phyloP scores from a whole-genome alignment of 1,140 invertebrate genomes.

The Nymphalis io region DNA sequence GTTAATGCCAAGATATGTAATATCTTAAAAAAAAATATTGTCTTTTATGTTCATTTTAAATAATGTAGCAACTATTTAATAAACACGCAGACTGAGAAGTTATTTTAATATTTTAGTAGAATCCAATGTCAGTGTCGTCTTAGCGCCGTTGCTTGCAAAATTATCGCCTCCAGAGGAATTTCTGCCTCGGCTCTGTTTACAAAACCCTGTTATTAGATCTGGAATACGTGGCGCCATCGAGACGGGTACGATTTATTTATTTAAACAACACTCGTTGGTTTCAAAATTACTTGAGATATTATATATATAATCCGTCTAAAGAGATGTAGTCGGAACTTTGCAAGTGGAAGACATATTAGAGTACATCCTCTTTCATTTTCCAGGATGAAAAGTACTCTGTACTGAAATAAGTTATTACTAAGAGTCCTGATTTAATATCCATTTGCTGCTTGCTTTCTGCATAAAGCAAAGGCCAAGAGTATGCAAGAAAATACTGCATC shows the following conservation, averaged over 20 bases:
- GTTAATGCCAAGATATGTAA: no score
- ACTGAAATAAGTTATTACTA: no score
- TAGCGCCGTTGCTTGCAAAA: slow-evolving; percentile 6
- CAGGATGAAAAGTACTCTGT: no score
- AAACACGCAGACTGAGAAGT: neutral
- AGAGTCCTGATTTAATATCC: no score
- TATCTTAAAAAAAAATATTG: no score
- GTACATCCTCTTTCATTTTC: no score
- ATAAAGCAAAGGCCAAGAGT: no score
- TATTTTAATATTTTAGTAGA: slow-evolving; percentile 5
- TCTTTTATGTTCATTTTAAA: neutral
- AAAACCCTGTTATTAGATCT: slow-evolving; percentile 43
- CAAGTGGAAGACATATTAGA: no score
- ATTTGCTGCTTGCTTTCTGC: no score
- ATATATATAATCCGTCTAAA: neutral
- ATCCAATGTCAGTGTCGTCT: neutral
- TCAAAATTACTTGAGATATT: slow-evolving; percentile 8
- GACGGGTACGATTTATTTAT: slow-evolving; percentile 12
- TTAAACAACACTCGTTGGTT: slow-evolving; percentile 28
- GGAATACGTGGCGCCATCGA: slow-evolving; percentile 20
- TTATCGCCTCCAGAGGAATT: slow-evolving; percentile 37
- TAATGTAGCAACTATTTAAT: neutral
- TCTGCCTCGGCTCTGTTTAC: slow-evolving; percentile 40
- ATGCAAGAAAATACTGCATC: no score
- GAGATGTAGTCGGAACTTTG: neutral